Evolutionary conservation across 1,140 invertebrate species (phyloP), one percentile per base, ranked within the genome.

Genomic region (Papilio polyxenes): DNA sequence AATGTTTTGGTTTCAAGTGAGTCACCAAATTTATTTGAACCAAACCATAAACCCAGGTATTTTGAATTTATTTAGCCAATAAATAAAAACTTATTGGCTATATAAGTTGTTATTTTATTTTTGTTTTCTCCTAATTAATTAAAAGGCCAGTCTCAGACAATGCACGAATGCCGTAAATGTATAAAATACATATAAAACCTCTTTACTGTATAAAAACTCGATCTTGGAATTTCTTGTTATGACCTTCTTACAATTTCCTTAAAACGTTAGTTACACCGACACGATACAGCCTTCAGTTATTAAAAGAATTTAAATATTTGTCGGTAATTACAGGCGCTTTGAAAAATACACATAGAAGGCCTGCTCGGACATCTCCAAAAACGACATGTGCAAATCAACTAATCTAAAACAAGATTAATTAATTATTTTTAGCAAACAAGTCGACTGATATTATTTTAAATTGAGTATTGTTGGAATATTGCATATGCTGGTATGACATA

Each of bases 231-330:
- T 72, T 72, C 31, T 40, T 40, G 65, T 72, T 72, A 15, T 31
- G 65, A 72, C 65, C 65, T 72, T 72, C 65, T 72, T 40, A 72
- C 23, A 72, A 72, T 72, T 72, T 37, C 65, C 65, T 72, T 37
- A 72, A 72, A 65, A 31, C 20, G 62, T 65, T 65, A 65, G 62
- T 31, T 65, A 65, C 11, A 72, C 31, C 65, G 65, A 72, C 65
- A 72, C 65, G 23, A 72, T 72, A 72, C 31, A 72, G 65, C 65
- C 65, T 72, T 40, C 31, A 72, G 65, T 72, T 15, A 72, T 72
- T 69, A 37, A 69, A 72, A 37, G 11, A 72, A 72, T 72, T 72
- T 72, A 37, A 72, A 72, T 37, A 37, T 72, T 72, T 72, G 65
- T 15, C 65, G 31, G 13, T 15, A 37, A 37, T 72, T 72, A 72